phyloP scores from a whole-genome alignment of 2,888 invertebrate genomes.

The Volucella bombylans region DNA sequence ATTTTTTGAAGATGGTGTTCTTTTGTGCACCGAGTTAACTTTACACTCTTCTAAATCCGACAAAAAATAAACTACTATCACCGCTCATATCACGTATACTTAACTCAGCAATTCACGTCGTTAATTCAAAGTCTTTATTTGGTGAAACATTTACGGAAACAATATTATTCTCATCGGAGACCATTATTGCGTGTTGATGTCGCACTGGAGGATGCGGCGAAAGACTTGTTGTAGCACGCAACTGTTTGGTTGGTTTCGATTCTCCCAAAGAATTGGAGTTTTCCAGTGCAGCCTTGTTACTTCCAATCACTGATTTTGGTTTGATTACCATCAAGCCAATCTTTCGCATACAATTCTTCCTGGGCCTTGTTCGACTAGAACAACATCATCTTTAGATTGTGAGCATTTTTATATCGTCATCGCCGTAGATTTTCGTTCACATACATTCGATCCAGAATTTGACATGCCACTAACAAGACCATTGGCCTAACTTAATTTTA shows the following conservation, averaged over 20 bases:
- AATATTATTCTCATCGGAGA: too few relatives aligned
- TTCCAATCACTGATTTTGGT: conserved; percentile 84
- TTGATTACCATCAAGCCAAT: conserved; percentile 75
- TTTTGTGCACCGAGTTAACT: conserved; percentile 64
- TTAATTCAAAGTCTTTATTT: too few relatives aligned
- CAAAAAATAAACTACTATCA: conserved; percentile 62
- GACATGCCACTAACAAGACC: too few relatives aligned
- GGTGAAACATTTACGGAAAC: too few relatives aligned
- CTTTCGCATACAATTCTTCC: conserved; percentile 80
- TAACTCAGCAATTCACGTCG: too few relatives aligned
- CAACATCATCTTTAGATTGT: conserved; percentile 53
- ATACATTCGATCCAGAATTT: conserved; percentile 25
- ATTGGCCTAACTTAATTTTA: too few relatives aligned
- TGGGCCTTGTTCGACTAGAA: conserved; percentile 70
- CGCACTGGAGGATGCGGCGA: too few relatives aligned
- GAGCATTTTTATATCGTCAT: conserved; percentile 54
- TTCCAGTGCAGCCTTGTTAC: conserved; percentile 80
- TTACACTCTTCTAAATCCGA: conserved; percentile 75
- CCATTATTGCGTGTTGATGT: too few relatives aligned
- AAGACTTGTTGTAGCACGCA: too few relatives aligned
- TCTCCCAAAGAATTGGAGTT: conserved; percentile 78
- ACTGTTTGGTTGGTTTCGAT: conserved; percentile 76
- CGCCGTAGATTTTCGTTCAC: conserved; percentile 48
- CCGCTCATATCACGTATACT: conserved; percentile 27
- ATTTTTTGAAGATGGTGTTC: conserved; percentile 65